Conservation (phyloP, 2,888 invertebrate species). For the Dryobota labecula region DNA sequence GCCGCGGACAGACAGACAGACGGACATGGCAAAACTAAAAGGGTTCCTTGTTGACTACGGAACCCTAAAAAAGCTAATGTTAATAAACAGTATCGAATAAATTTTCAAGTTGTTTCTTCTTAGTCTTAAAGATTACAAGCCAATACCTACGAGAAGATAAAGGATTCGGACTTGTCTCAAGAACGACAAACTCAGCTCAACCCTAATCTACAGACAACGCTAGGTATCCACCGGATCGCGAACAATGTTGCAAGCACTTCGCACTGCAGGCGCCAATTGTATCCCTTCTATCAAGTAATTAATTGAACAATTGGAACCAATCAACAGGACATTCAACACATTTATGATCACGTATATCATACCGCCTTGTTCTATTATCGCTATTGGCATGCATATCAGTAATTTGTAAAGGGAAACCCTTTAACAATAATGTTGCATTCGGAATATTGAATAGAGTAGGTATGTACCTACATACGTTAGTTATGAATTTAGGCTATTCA, state of each 20-base stretch:
- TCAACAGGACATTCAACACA: slow-evolving; percentile 6
- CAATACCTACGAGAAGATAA: not conserved
- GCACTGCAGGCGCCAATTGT: slow-evolving; percentile 25
- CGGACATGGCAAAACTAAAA: no score
- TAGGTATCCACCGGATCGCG: slow-evolving; percentile 8
- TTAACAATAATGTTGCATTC: not conserved
- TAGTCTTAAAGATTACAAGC: no score
- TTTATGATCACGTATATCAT: not conserved
- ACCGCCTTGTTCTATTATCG: not conserved
- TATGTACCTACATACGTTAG: not conserved
- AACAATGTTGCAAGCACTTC: slow-evolving; percentile 31
- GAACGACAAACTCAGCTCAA: not conserved
- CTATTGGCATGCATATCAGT: not conserved
- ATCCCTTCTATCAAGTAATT: slow-evolving; percentile 9
- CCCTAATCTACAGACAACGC: slow-evolving; percentile 16
- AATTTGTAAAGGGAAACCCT: not conserved
- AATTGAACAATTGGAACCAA: slow-evolving; percentile 26
- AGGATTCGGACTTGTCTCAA: not conserved
- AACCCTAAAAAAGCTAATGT: no score
- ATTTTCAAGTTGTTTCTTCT: not conserved
- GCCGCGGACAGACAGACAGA: no score
- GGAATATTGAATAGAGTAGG: not conserved
- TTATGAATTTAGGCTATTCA: no score
- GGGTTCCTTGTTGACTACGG: no score
- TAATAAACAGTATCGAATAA: not conserved